Base-by-base conservation (phyloP, 2,888 invertebrate species). In the Amphipyra tragopoginis region DNA sequence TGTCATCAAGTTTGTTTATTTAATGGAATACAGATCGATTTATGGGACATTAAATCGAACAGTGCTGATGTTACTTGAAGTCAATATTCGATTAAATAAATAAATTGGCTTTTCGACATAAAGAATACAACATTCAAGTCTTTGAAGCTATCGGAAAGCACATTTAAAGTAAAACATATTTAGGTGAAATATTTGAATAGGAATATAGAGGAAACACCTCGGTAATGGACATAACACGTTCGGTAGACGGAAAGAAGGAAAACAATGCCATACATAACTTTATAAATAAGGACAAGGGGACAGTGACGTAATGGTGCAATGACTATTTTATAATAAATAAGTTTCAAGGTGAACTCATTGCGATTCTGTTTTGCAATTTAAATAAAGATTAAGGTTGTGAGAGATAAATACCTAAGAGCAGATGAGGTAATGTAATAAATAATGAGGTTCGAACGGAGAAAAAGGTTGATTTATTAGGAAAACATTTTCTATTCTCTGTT, bases 201-300 rank as follows among this genome's bases (percentile, higher is more conserved):
- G 10, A 15, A 39, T 49, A 57, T 40, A 42, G 33, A 67, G 64
- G 70, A 70, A 59, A 60, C 33, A 15, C n/a, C 4, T 47, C 29
- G 2, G 54, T 70, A 57, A 77, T 77, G 50, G 56, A 48, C 54
- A 57, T 13, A 63, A 57, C 67, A 77, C 60, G 75, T 63, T 70
- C 21, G 58, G 42, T 21, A 44, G 50, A 64, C 48, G 62, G 63
- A 42, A 61, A 60, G 68, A 57, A 29, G 53, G 26, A 56, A 55
- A 52, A 71, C 53, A 56, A 62, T 53, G 38, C 34, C 34, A 60
- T 50, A 52, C 33, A 60, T 57, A 42, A 42, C 26, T 59, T 59
- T 60, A 52, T 56, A 60, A 60, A 77, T 77, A 77, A 74, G 70
- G 79, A 77, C 70, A 65, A 38, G 47, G n/a, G 47, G 13, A 42